Evolutionary conservation across 2,888 invertebrate genomes (phyloP), one percentile per base, ranked within the genome.

Genomic region (Philonicus albiceps): DNA sequence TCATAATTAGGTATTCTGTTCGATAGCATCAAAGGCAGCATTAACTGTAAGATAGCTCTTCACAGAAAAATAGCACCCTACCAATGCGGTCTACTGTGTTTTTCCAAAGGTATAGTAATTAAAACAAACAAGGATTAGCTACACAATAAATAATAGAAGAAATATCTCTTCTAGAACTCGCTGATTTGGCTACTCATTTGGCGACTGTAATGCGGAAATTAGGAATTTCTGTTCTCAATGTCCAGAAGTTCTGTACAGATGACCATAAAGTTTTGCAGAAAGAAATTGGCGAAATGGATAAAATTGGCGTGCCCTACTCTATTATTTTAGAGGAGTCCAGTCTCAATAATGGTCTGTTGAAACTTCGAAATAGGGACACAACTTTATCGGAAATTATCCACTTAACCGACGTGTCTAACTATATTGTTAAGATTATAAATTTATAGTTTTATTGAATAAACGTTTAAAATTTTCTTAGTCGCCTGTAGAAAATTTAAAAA

Each of bases 41-140:
- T 93, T 92, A 86, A 90, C 91, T 88, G 91, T 8, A 89, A 90
- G 11, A 87, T 92, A 16, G 87, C 89, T 2, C 86, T 92, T 0
- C 96, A 97, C 90, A 94, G 95, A 87, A 95, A 94, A 91, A 92
- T 97, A 87, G 94, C 96, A 16, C 97, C 97, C 0, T 96, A 95
- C 90, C 96, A 96, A 93, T 94, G 96, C 87, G 94, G 94, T 76
- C 94, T 96, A 91, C 93, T 94, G 27, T 91, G 94, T 80, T 90
- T 93, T 83, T 90, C 90, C 89, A 87, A 91, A 90, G 91, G 93
- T 93, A 89, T 88, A n/a, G 7, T 11, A 22, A 1, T 1, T 37
- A 1, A 13, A 11, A n/a, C n/a, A 19, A 22, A 11, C 7, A 76
- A 19, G 49, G 19, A 31, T 27, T 30, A 22, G 34, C 22, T 27